These are phyloP conservation scores for Mycteria americana DNA, from an alignment of 2,797 vertebrate genomes.

Conservation along the genomic window DNA sequence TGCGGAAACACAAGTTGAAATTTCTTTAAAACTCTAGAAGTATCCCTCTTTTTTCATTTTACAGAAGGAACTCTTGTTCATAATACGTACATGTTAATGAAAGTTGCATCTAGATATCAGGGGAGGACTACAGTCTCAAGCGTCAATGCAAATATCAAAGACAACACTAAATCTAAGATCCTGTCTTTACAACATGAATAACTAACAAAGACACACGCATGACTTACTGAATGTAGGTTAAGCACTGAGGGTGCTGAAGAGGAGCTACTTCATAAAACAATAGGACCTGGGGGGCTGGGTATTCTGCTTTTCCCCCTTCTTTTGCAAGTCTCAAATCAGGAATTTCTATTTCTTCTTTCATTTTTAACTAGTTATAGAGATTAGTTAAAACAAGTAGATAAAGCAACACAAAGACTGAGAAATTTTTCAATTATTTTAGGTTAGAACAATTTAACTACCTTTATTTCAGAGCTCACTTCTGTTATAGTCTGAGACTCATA, in stretches of 20 bases:
- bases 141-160: background rate
- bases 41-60: background rate
- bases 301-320: background rate
- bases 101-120: background rate
- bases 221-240: background rate
- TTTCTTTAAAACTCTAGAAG: background rate
- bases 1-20: background rate
- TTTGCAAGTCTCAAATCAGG: background rate
- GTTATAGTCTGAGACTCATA: background rate
- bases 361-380: background rate
- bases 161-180: background rate
- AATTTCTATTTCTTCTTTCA: background rate
- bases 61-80: background rate
- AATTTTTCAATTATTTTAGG: background rate
- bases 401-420: background rate
- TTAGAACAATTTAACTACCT: background rate
- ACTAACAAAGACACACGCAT: background rate
- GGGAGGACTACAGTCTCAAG: background rate
- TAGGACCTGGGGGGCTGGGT: rapidly evolving
- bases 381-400: background rate
- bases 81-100: background rate
- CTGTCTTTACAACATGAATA: background rate
- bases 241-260: background rate
- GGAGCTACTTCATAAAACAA: background rate
- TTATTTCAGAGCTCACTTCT: background rate